phyloP scores from a whole-genome alignment of 2,888 invertebrate genomes.

The Hedychridium roseum region DNA sequence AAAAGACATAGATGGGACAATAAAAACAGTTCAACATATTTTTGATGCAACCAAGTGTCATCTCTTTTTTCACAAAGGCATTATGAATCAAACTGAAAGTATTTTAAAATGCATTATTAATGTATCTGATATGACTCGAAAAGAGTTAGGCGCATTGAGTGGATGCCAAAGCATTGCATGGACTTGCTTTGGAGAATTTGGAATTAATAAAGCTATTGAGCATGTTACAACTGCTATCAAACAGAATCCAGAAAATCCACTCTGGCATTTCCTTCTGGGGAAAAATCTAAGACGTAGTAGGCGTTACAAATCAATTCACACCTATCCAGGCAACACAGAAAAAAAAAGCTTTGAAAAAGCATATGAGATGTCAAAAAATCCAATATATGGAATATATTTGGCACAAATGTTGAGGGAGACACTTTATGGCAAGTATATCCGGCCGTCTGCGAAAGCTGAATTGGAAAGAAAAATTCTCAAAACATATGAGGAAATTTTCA shows the following conservation, averaged over 20 bases:
- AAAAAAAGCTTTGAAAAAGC: constrained; percentile 7
- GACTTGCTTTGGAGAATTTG: constrained; percentile 4
- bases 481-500: constrained; percentile 4
- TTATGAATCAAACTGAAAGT: not conserved
- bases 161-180: constrained; percentile 11
- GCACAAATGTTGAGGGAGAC: constrained; percentile 10
- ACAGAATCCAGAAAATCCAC: constrained; percentile 6
- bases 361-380: constrained; percentile 6
- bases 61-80: constrained; percentile 1
- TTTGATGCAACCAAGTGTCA: constrained; percentile 13
- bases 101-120: constrained; percentile 4
- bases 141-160: constrained; percentile 7
- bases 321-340: not conserved
- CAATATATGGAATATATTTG: constrained; percentile 10
- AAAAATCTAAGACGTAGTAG: constrained; percentile 14
- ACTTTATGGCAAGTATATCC: not conserved
- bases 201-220: constrained; percentile 1
- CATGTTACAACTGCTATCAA: constrained; percentile 11
- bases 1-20: not conserved
- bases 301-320: not conserved
- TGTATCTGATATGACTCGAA: not conserved
- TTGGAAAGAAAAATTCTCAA: not conserved
- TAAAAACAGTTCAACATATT: constrained; percentile 10
- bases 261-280: constrained; percentile 20
- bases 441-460: not conserved